Conservation (phyloP, 2,797 vertebrate genomes). For the Sebastes iracundus region DNA sequence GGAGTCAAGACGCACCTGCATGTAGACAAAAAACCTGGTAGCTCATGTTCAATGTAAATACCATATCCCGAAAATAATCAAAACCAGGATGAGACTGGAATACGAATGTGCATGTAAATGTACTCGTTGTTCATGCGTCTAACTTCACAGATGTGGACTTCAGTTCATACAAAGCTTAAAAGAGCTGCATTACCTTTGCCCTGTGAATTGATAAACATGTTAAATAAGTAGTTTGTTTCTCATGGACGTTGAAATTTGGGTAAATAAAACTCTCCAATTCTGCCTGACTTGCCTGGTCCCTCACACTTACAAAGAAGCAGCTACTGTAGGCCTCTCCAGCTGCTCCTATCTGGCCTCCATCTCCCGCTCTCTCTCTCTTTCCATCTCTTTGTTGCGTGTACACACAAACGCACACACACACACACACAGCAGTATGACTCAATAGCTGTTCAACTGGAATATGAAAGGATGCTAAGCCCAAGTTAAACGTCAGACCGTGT, state of each 20-base stretch:
- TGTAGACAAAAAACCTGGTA: neutral
- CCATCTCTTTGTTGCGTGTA: neutral
- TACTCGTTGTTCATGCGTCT: neutral
- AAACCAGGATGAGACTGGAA: neutral
- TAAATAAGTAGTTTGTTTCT: neutral
- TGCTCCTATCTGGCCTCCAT: conserved; percentile 16
- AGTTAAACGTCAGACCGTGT: conserved; percentile 24
- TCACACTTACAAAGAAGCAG: neutral
- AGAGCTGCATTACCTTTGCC: neutral
- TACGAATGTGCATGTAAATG: neutral
- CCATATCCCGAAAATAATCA: neutral
- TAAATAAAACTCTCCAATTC: neutral
- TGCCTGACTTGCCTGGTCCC: neutral
- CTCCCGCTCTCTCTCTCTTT: neutral
- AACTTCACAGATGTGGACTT: neutral
- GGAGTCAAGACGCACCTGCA: neutral
- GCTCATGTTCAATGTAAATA: neutral
- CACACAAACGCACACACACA: neutral
- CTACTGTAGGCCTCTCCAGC: neutral
- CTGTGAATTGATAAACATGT: neutral
- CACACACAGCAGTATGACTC: conserved; percentile 13
- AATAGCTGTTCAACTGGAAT: neutral
- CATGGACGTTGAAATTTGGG: neutral
- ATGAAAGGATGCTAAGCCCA: conserved; percentile 5
- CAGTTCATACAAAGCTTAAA: neutral